phyloP scores from a whole-genome alignment of 2,797 vertebrate species.

The Bradypodion pumilum region DNA sequence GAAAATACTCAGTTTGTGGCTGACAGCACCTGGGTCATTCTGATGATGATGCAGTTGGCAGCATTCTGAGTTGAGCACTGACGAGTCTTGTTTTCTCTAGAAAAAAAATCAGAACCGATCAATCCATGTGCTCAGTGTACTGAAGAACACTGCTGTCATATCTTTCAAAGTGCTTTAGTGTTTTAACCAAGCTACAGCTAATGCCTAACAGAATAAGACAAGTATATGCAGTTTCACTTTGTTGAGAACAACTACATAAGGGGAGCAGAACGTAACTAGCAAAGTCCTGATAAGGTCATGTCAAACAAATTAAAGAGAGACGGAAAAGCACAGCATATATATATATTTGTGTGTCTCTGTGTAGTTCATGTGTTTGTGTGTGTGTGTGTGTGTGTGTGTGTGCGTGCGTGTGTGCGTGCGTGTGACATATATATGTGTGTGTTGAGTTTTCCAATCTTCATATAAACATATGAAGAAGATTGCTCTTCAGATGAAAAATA shows the following conservation, averaged over 20 bases:
- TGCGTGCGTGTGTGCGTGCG: too few relatives aligned
- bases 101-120: constrained; percentile 70
- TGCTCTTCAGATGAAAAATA: constrained; percentile 52
- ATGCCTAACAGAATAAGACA: constrained; percentile 69
- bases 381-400: too few relatives aligned
- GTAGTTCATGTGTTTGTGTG: too few relatives aligned
- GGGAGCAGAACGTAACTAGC: constrained; percentile 53
- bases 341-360: too few relatives aligned
- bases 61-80: constrained; percentile 67
- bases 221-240: constrained; percentile 62
- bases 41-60: constrained; percentile 64
- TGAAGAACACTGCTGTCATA: constrained; percentile 68
- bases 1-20: constrained; percentile 62
- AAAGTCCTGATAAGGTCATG: constrained; percentile 65
- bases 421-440: too few relatives aligned
- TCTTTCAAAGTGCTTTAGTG: constrained; percentile 66
- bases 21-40: constrained; percentile 70
- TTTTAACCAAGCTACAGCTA: constrained; percentile 48
- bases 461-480: too few relatives aligned
- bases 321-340: constrained; percentile 30
- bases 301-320: constrained; percentile 57
- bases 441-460: too few relatives aligned
- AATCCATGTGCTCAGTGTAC: constrained; percentile 65
- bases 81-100: constrained; percentile 65
- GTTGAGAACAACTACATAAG: constrained; percentile 59